These are phyloP conservation scores for Dinothrombium tinctorium DNA, from an alignment of 1,140 invertebrate genomes.

Conservation along the genomic window DNA sequence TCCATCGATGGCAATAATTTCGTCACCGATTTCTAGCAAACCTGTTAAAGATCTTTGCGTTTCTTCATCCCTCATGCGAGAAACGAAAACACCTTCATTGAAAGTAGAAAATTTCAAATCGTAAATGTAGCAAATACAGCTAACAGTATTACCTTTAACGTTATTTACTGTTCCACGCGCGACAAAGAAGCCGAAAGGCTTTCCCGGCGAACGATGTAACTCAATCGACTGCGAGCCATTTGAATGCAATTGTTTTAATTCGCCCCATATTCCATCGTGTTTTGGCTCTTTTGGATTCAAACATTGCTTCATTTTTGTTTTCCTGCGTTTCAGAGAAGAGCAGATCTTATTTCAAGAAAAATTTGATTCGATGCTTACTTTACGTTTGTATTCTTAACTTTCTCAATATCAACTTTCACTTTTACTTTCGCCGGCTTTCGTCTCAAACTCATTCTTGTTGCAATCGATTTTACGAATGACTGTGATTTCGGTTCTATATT, in stretches of 20 bases:
- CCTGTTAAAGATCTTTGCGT: constrained; percentile 19
- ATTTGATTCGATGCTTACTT: too few relatives aligned
- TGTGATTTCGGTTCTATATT: too few relatives aligned
- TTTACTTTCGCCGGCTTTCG: too few relatives aligned
- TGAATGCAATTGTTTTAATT: constrained; percentile 17
- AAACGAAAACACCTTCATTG: constrained; percentile 21
- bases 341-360: too few relatives aligned
- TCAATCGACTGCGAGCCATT: constrained; percentile 20
- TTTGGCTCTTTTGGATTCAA: not conserved
- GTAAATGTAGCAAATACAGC: not conserved
- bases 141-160: constrained; percentile 17
- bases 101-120: not conserved
- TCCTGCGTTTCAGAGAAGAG: too few relatives aligned
- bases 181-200: constrained; percentile 21
- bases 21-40: constrained; percentile 20
- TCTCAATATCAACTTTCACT: too few relatives aligned
- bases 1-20: constrained; percentile 21
- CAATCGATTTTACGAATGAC: too few relatives aligned
- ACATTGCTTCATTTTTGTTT: too few relatives aligned
- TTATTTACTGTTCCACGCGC: constrained; percentile 19
- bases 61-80: constrained; percentile 18
- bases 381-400: too few relatives aligned
- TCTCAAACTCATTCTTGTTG: too few relatives aligned
- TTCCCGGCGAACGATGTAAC: constrained; percentile 17
- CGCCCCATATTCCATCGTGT: constrained; percentile 12